Evolutionary conservation across 2,888 invertebrate species (phyloP).

Genomic region (Osmoderma eremita): DNA sequence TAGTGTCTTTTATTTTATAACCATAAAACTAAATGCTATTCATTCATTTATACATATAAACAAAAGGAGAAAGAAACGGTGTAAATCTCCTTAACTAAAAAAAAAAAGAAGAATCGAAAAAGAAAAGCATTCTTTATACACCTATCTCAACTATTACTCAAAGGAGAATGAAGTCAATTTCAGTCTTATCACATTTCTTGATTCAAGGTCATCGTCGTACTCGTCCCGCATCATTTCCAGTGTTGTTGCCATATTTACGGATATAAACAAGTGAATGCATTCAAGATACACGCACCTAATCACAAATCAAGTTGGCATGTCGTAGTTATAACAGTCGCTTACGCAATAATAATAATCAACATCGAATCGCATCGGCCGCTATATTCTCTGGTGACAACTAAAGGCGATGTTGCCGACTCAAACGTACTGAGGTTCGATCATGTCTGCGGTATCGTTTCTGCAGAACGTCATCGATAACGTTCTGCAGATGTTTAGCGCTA

Average conservation of each 20-base stretch:
- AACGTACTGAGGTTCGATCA: slow-evolving; percentile 38
- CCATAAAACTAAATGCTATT: no score
- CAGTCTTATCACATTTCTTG: slow-evolving; percentile 19
- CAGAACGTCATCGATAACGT: slow-evolving; percentile 62
- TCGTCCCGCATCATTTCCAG: no score
- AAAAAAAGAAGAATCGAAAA: neutral
- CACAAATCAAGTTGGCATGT: no score
- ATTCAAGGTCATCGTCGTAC: no score
- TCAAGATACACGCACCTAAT: no score
- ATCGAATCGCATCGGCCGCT: no score
- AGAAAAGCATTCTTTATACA: neutral
- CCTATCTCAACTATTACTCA: neutral
- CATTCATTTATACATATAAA: neutral
- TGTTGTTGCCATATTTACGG: no score
- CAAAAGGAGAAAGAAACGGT: neutral
- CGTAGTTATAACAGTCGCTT: no score
- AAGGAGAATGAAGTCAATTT: slow-evolving; percentile 1
- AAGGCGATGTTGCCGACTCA: neutral
- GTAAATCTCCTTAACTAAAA: neutral
- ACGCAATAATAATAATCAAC: no score
- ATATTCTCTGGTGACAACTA: no score
- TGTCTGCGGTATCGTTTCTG: slow-evolving; percentile 50
- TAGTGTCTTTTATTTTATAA: no score
- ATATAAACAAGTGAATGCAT: no score
- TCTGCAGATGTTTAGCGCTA: slow-evolving; percentile 62